Conservation (phyloP, 2,888 invertebrate genomes). For the Hololepta plana region DNA sequence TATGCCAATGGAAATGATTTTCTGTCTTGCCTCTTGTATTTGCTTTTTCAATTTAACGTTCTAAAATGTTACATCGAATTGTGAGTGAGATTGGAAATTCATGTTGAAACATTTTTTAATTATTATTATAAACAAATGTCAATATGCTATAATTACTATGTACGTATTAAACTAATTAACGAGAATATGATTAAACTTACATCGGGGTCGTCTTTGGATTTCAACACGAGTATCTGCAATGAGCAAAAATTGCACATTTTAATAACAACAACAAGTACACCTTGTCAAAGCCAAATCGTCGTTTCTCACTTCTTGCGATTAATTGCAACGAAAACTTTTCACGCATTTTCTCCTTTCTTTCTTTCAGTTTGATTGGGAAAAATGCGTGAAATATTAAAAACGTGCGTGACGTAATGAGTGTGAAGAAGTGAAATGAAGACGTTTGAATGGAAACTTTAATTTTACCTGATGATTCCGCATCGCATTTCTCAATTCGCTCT, state of each 20-base stretch:
- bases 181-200: conserved; percentile 16
- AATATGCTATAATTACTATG: too few species aligned
- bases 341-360: conserved; percentile 5
- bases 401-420: conserved; percentile 7
- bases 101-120: conserved; percentile 1
- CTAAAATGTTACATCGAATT: conserved; percentile 13
- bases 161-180: too few species aligned
- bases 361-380: conserved; percentile 2
- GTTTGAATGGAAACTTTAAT: too few species aligned
- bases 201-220: conserved; percentile 18
- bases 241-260: conserved; percentile 11
- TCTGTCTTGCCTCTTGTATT: conserved; percentile 21
- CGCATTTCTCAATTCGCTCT: conserved; percentile 24
- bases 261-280: too few species aligned
- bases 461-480: conserved; percentile 29
- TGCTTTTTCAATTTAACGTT: conserved; percentile 20
- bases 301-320: conserved; percentile 5
- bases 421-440: too few species aligned
- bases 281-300: too few species aligned
- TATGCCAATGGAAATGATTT: conserved; percentile 22
- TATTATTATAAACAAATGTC: too few species aligned
- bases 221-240: conserved; percentile 19
- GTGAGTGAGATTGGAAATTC: conserved; percentile 1
- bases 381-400: conserved; percentile 5
- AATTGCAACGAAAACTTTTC: conserved; percentile 2